Percentiles rank a stretch among this genome's conserved stretches.
These are phyloP conservation scores for Xenentodon cancila DNA, from an alignment of 2,797 vertebrate species.

Conservation along the genomic window DNA sequence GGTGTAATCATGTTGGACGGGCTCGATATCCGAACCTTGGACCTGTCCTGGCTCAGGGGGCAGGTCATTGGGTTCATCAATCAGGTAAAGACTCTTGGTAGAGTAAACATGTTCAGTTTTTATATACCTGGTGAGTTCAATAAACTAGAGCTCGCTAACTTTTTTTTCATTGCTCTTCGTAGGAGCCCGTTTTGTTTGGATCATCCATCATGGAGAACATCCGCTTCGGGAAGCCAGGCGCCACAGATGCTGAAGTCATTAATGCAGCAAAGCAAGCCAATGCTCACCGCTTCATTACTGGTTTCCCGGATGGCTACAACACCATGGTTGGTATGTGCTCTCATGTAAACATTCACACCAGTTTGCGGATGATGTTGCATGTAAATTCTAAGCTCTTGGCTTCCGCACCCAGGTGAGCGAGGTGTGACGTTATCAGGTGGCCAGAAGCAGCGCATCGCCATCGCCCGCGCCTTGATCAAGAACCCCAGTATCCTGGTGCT, in stretches of 20 bases:
- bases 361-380: not conserved
- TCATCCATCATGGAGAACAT: conserved; percentile 96
- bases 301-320: conserved; percentile 91
- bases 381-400: conserved; percentile 15
- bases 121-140: not conserved
- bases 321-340: conserved; percentile 88
- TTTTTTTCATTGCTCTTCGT: conserved; percentile 1
- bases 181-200: conserved; percentile 95
- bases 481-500: conserved; percentile 89
- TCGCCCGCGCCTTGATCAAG: conserved; percentile 93
- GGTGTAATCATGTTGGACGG: conserved; percentile 90
- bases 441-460: conserved; percentile 95
- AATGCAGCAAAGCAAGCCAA: conserved; percentile 90
- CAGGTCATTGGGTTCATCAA: conserved; percentile 94
- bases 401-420: conserved; percentile 85
- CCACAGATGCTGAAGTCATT: conserved; percentile 88
- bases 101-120: not conserved
- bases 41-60: conserved; percentile 93
- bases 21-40: conserved; percentile 86
- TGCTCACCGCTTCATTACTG: conserved; percentile 90
- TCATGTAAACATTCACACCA: conserved; percentile 4
- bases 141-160: not conserved
- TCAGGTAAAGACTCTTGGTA: conserved; percentile 81
- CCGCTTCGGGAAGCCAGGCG: conserved; percentile 90
- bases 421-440: conserved; percentile 92